Evolutionary conservation across 1,140 invertebrate genomes (phyloP).

Genomic region (Drosophila albomicans): DNA sequence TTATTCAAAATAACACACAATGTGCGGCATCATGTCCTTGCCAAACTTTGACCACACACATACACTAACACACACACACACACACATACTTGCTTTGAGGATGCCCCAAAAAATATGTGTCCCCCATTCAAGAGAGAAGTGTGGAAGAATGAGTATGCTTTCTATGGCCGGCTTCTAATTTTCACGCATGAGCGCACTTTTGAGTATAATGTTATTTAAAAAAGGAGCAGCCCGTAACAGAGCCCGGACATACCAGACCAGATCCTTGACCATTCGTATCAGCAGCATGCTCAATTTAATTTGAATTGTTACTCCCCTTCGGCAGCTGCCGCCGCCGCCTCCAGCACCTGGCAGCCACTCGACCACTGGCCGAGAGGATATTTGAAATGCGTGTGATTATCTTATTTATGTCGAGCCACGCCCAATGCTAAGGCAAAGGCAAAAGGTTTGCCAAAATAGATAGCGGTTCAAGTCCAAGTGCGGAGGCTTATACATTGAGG

Average conservation of each 20-base stretch:
- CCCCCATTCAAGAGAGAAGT: slow-evolving; percentile 5
- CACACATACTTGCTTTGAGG: background rate
- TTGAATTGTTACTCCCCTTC: slow-evolving; percentile 65
- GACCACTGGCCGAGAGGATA: background rate
- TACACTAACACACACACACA: slow-evolving; percentile 24
- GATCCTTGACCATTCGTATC: slow-evolving; percentile 61
- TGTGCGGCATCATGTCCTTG: slow-evolving; percentile 60
- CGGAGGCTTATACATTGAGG: slow-evolving; percentile 2
- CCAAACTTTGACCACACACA: slow-evolving; percentile 55
- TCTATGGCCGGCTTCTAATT: slow-evolving; percentile 50
- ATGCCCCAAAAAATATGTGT: slow-evolving; percentile 20
- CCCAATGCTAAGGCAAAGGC: background rate
- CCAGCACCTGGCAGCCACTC: slow-evolving; percentile 12
- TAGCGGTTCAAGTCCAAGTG: background rate
- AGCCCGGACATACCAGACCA: background rate
- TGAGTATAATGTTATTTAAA: slow-evolving; percentile 62
- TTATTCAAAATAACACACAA: slow-evolving; percentile 74
- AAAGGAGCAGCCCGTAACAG: slow-evolving; percentile 45
- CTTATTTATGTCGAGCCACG: slow-evolving; percentile 55
- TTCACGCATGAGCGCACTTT: slow-evolving; percentile 66
- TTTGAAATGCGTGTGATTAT: slow-evolving; percentile 53
- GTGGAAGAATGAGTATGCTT: slow-evolving; percentile 1
- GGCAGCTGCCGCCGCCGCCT: background rate
- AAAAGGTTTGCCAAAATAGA: slow-evolving; percentile 35
- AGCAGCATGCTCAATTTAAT: slow-evolving; percentile 73